phyloP scores from a whole-genome alignment of 2,113 vertebrate species.

The Solea senegalensis region DNA sequence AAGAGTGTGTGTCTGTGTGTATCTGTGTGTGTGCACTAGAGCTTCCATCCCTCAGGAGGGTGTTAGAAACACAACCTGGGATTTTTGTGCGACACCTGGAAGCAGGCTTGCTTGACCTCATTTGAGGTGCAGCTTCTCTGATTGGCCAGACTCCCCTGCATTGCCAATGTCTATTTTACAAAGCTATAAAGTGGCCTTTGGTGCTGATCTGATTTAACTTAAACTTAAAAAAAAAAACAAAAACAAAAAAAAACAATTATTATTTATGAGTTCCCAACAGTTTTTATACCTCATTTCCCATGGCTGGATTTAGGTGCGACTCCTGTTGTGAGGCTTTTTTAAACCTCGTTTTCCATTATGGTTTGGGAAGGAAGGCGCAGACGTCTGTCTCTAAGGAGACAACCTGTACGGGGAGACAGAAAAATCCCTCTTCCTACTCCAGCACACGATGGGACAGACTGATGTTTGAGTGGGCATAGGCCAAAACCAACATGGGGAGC shows the following conservation, averaged over 20 bases:
- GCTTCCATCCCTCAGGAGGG: constrained; percentile 21
- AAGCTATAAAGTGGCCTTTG: background rate
- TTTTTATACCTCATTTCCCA: background rate
- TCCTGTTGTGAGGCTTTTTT: background rate
- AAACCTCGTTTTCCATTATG: background rate
- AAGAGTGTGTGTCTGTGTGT: background rate
- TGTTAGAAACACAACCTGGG: constrained; percentile 29
- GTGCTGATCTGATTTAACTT: background rate
- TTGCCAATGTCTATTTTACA: constrained; percentile 3
- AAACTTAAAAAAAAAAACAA: too few species aligned
- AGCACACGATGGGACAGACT: constrained; percentile 34
- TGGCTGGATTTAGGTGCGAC: background rate
- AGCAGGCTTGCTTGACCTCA: constrained; percentile 43
- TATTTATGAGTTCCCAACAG: background rate
- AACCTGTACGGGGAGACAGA: constrained; percentile 5
- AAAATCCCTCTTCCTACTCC: constrained; percentile 50
- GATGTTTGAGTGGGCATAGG: constrained; percentile 63
- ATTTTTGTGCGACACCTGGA: constrained; percentile 58
- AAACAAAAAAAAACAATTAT: background rate
- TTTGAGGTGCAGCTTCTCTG: constrained; percentile 44
- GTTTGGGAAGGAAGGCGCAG: background rate
- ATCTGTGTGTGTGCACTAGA: background rate
- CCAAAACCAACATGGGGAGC: constrained; percentile 71
- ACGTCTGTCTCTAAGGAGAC: constrained; percentile 1
- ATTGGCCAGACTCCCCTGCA: constrained; percentile 31